phyloP scores from a whole-genome alignment of 2,888 invertebrate species.

The Melinaea menophilus region DNA sequence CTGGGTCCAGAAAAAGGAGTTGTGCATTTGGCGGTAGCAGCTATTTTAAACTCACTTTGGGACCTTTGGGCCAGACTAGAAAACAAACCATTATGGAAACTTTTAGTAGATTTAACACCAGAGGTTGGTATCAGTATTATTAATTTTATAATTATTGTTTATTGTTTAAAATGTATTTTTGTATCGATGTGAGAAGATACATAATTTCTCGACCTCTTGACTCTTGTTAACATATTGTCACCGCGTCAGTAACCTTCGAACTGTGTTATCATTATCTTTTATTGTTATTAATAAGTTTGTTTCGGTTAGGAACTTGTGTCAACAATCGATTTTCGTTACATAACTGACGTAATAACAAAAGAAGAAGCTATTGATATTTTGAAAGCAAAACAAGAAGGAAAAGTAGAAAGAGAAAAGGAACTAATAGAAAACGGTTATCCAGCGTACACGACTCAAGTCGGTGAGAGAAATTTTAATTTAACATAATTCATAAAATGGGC shows the following conservation, averaged over 20 bases:
- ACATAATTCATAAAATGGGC: not conserved
- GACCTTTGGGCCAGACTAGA: slow-evolving; percentile 93
- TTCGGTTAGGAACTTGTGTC: slow-evolving; percentile 82
- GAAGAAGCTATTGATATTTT: slow-evolving; percentile 88
- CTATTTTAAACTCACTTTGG: slow-evolving; percentile 94
- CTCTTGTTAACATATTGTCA: slow-evolving; percentile 12
- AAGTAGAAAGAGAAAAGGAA: slow-evolving; percentile 80
- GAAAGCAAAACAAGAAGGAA: slow-evolving; percentile 75
- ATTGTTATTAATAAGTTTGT: slow-evolving; percentile 15
- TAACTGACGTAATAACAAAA: slow-evolving; percentile 89
- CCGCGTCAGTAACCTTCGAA: not conserved
- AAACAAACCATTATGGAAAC: slow-evolving; percentile 91
- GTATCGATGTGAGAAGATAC: too few relatives aligned
- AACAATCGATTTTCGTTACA: slow-evolving; percentile 90
- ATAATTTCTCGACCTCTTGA: slow-evolving; percentile 4
- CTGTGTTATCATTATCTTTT: slow-evolving; percentile 17
- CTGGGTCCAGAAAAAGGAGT: slow-evolving; percentile 95
- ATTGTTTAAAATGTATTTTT: too few relatives aligned
- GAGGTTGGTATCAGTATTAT: slow-evolving; percentile 65
- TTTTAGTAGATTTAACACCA: slow-evolving; percentile 89
- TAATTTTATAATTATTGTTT: not conserved
- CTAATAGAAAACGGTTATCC: slow-evolving; percentile 86
- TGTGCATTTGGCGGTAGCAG: slow-evolving; percentile 90
- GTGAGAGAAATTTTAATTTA: slow-evolving; percentile 56
- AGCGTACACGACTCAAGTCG: slow-evolving; percentile 91